Evolutionary conservation across 2,113 vertebrate genomes (phyloP), one percentile per base, ranked within the genome.

Genomic region (Cromileptes altivelis): DNA sequence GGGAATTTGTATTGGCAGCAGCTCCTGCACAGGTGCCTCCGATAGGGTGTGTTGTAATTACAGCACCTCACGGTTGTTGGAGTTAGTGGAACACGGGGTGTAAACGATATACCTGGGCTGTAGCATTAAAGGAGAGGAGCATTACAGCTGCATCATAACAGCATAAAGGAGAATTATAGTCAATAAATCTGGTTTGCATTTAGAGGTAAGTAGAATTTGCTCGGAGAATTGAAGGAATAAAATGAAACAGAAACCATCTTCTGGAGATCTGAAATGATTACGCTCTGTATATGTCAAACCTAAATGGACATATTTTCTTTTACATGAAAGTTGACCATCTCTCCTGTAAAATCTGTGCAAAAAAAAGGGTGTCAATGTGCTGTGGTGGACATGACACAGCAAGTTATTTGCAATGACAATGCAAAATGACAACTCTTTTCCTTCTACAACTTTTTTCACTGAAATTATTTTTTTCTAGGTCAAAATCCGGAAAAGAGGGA

Each of bases 1-100:
- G 81, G 33, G 88, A 77, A 74, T 93, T 87, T 83, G 86, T 82
- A 78, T 86, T 89, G 90, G 84, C 89, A 88, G 69, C 27, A 60
- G 64, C 6, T 81, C 10, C 58, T 56, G 81, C 63, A 19, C 92
- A 94, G 93, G 93, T 93, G 91, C 58, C 68, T 74, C 56, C 70
- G 27, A 75, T 75, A 30, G 57, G 64, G 50, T 14, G 73, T 73
- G 6, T 18, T 63, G 53, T 67, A 69, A 85, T 83, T 74, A 69
- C 62, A 70, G 55, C 47, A 69, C 30, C 47, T 25, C 33, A 2
- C 25, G 17, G 78, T 77, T 80, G 80, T 68, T 67, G 25, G 21
- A 71, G 52, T 53, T 8, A 64, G 17, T 18, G 14, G 25, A 42
- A 69, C 57, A 21, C 0, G 21, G 62, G 37, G 65, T 60, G 33